phyloP scores from a whole-genome alignment of 2,888 invertebrate genomes.

The Apodemia duryi region DNA sequence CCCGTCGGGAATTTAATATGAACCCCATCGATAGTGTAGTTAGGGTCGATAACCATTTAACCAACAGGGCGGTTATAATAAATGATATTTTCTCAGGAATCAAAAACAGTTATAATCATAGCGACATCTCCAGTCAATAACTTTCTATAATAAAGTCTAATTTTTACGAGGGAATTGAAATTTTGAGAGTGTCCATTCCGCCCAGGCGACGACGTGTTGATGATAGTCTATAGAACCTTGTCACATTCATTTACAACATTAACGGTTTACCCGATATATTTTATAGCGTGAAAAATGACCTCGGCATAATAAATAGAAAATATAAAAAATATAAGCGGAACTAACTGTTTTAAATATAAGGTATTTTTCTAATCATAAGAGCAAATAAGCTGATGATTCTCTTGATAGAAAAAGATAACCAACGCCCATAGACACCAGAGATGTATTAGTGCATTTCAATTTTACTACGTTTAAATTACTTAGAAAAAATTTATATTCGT shows the following conservation, averaged over 20 bases:
- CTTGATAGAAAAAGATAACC: no score
- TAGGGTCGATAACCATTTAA: no score
- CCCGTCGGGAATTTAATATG: no score
- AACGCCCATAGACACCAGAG: no score
- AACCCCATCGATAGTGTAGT: no score
- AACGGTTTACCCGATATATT: slow-evolving; percentile 55
- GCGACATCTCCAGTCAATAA: neutral
- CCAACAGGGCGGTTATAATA: neutral
- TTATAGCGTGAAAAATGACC: slow-evolving; percentile 57
- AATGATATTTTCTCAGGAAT: neutral
- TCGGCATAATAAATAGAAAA: slow-evolving; percentile 27
- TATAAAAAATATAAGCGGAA: slow-evolving; percentile 15
- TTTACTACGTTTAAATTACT: no score
- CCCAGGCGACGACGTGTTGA: slow-evolving; percentile 54
- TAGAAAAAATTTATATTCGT: no score
- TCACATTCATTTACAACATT: slow-evolving; percentile 52
- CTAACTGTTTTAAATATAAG: slow-evolving; percentile 10
- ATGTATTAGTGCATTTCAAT: no score
- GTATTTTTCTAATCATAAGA: neutral
- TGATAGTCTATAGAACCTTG: slow-evolving; percentile 46
- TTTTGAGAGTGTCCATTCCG: slow-evolving; percentile 37
- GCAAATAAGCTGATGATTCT: no score
- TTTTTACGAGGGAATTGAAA: slow-evolving; percentile 55
- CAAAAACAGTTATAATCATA: neutral
- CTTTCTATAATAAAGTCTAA: slow-evolving; percentile 40